phyloP scores from a whole-genome alignment of 2,113 vertebrate species.

The Scopus umbretta region DNA sequence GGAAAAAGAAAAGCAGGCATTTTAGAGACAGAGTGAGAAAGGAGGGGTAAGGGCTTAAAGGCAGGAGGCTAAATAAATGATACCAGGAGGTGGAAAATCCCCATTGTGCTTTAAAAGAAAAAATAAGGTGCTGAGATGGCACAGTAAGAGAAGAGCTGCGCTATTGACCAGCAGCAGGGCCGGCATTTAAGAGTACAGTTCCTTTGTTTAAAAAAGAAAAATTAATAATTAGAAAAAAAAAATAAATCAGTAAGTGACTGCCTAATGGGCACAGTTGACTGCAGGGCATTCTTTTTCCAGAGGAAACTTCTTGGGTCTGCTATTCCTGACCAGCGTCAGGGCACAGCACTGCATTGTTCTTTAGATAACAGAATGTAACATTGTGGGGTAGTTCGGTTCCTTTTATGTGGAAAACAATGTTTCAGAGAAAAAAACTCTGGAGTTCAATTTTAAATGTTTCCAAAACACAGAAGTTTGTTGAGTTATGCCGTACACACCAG shows the following conservation, averaged over 20 bases:
- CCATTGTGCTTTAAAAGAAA: background rate
- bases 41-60: background rate
- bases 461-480: background rate
- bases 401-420: background rate
- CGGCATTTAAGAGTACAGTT: background rate
- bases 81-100: slow-evolving; percentile 7
- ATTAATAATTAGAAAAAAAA: too few species aligned
- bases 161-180: background rate
- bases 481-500: too few species aligned
- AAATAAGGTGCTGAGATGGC: background rate
- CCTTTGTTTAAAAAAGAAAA: background rate
- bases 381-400: background rate
- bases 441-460: background rate
- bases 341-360: background rate
- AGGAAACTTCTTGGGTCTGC: background rate
- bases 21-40: background rate
- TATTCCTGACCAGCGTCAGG: background rate
- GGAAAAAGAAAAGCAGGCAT: background rate
- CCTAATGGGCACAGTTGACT: background rate
- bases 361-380: rapidly evolving
- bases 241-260: background rate
- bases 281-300: background rate
- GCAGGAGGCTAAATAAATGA: background rate
- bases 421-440: background rate
- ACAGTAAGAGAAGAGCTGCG: background rate